These are phyloP conservation scores for Tetramorium simillimum DNA, from an alignment of 1,140 invertebrate species.

Conservation along the genomic window DNA sequence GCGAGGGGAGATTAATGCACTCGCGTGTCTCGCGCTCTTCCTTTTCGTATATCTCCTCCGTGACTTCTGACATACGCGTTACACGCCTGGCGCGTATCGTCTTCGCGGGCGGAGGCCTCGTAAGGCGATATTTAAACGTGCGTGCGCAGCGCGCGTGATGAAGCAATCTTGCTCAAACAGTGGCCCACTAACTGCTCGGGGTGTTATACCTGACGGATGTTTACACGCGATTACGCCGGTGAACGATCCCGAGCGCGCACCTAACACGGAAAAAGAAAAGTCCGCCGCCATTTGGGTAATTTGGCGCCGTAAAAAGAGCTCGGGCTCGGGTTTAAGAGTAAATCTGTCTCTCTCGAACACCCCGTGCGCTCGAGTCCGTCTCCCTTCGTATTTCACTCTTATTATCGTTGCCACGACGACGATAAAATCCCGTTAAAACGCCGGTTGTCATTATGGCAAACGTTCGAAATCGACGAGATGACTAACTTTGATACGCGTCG, in stretches of 20 bases:
- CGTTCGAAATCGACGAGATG: neutral
- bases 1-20: conserved; percentile 46
- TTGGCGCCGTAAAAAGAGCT: conserved; percentile 6
- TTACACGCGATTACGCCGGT: conserved; percentile 37
- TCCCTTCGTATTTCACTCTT: neutral
- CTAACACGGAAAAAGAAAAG: neutral
- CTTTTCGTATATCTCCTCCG: neutral
- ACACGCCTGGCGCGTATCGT: conserved; percentile 27
- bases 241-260: neutral
- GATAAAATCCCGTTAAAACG: conserved; percentile 12
- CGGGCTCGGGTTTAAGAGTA: neutral
- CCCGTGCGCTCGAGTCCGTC: neutral
- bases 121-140: conserved; percentile 36
- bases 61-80: conserved; percentile 53
- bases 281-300: neutral
- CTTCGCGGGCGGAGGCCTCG: neutral
- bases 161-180: conserved; percentile 37
- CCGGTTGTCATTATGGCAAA: conserved; percentile 12
- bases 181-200: conserved; percentile 36
- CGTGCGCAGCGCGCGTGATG: neutral
- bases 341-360: conserved; percentile 13
- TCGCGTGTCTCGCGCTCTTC: conserved; percentile 21
- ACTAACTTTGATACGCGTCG: conserved; percentile 20
- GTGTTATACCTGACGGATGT: conserved; percentile 22
- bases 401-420: neutral